Base-by-base conservation (phyloP, 2,888 invertebrate species). In the Pristionchus entomophagus region DNA sequence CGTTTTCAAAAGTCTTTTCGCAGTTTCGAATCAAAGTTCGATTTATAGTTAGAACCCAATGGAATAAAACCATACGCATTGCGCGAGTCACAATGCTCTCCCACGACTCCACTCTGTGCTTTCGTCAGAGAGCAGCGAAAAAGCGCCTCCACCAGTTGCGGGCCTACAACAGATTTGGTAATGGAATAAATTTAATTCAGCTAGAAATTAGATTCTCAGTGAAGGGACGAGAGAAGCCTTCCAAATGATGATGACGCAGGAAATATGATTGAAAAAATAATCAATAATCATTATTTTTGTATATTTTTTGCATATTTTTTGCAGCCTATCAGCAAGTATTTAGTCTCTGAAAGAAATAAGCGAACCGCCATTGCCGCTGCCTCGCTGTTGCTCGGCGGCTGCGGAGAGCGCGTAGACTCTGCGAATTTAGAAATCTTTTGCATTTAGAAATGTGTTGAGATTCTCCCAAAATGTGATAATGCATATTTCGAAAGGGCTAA, bases 71-170 rank as follows among this genome's bases (percentile, higher is more conserved):
- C 81, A 51, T 59, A 84, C 83, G 26, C 83, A 65, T 84, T 84
- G 3, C 49, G 19, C 26, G 73, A n/a, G 6, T 85, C 77, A 26
- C 56, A 89, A n/a, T 87, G 87, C 56, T 91, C 90, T n/a, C 86
- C 86, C 12, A 86, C 85, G 6, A 90, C 90, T 81, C 80, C 87
- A 3, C 88, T 56, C 26, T 90, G 73, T 85, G 85, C 85, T 17
- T 91, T 91, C 53, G 90, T 90, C 0, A 91, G 88, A 10, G 90
- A 88, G n/a, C 90, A 90, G 62, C 90, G 86, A 80, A 90, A 91
- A 82, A 91, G 89, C 1, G 90, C 86, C 73, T 91, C 91, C 4
- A 89, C 86, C 8, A 88, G 82, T 73, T 87, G 85, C 5, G 90
- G 90, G 14, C 51, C 83, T 32, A 32, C 65, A 32, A 69, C 12